These are phyloP conservation scores for Halcyon malimbica DNA, from an alignment of 2,113 vertebrate genomes.

Conservation along the genomic window DNA sequence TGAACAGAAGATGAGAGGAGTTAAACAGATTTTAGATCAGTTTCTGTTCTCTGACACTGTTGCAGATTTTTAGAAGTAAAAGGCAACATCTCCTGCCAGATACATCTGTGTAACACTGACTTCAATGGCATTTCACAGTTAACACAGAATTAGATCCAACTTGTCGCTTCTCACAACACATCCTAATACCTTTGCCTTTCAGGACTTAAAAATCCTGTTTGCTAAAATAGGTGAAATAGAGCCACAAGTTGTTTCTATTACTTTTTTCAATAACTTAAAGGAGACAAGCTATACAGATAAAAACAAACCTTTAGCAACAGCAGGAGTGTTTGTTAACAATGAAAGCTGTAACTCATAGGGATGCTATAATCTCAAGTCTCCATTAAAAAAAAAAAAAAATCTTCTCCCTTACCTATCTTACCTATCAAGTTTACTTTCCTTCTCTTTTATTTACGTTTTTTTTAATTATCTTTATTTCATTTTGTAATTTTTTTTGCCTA, in stretches of 20 bases:
- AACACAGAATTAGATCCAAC: background rate
- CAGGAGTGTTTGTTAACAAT: background rate
- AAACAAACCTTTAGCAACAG: background rate
- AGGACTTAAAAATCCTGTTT: background rate
- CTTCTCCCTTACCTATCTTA: background rate
- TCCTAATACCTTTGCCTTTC: background rate
- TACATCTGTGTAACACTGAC: background rate
- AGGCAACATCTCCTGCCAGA: conserved; percentile 5
- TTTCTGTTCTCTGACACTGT: background rate
- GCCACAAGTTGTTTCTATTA: background rate
- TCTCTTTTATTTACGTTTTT: background rate
- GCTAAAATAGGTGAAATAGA: background rate
- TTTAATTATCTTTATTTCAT: background rate
- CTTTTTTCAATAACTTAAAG: background rate
- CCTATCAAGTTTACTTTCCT: background rate
- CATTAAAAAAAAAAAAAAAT: background rate
- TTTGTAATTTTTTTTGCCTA: background rate
- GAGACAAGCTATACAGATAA: background rate
- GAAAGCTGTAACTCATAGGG: background rate
- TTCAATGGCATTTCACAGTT: conserved; percentile 20
- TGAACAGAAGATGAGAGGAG: background rate
- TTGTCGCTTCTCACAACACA: background rate
- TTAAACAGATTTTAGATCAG: conserved; percentile 10
- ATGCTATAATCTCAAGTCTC: background rate
- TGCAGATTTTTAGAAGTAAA: background rate